Evolutionary conservation across 2,797 vertebrate genomes (phyloP), one percentile per base, ranked within the genome.

Genomic region (Fistularia tabacaria): DNA sequence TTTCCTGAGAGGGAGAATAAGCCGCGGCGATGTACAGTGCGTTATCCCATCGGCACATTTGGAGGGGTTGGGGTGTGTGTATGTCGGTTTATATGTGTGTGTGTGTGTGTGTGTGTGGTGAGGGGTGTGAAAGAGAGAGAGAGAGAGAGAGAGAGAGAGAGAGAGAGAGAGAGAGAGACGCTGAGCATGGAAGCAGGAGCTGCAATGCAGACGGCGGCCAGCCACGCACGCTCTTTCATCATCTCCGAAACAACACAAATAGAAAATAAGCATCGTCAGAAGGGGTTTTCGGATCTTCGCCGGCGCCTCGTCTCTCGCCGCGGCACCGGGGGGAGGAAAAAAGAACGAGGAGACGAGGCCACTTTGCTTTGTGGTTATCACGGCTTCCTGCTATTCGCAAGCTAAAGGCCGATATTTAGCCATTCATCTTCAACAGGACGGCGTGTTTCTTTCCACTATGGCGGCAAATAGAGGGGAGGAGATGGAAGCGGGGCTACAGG

Each of bases 141-240:
- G 58, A 64, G 57, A 66, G 62, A 54, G 41, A 69, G 60, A 48
- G n/a, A n/a, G n/a, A n/a, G n/a, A 39, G 49, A 48, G 51, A 36
- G 45, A 25, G 46, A 15, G 49, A 51, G 47, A 44, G 58, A 64
- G 57, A 66, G 62, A 54, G 41, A 69, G 60, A 48, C 36, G 62
- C 69, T 48, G 73, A 73, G 69, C 81, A 75, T 69, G 71, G 78
- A 71, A 73, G 68, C 59, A 67, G 71, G 65, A 82, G 72, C 87
- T 87, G 87, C 88, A 88, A 74, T 88, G 86, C 87, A 85, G 87
- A 80, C 76, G 77, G 68, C 46, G 36, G 65, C 59, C 71, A 73
- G 74, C 45, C 57, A 57, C 68, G 62, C 53, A 55, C 42, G 6
- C 59, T 71, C 61, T 66, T 61, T 25, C 71, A 81, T 84, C 77